Evolutionary conservation across 2,113 vertebrate genomes (phyloP).

Genomic region (Narcine bancroftii): DNA sequence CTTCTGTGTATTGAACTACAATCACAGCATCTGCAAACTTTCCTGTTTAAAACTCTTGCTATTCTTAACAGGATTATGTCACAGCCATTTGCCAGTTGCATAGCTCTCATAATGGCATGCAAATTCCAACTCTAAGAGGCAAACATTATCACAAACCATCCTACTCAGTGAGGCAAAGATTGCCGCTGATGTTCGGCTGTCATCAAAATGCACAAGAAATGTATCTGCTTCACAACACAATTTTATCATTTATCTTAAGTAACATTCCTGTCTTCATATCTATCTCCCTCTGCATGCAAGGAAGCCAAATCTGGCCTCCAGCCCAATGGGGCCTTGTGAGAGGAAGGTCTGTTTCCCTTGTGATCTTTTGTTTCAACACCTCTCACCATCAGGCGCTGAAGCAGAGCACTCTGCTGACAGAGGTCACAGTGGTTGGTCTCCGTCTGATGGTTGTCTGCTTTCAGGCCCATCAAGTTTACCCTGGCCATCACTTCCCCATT

Average conservation of each 20-base stretch:
- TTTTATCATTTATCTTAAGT: neutral
- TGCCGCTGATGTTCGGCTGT: neutral
- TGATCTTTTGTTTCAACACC: neutral
- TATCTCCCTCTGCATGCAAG: neutral
- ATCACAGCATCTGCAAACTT: no score
- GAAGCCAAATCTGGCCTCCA: neutral
- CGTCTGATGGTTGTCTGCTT: neutral
- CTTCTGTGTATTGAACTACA: no score
- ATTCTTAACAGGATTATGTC: conserved; percentile 15
- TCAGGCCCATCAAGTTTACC: no score
- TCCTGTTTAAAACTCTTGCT: no score
- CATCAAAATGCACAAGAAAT: neutral
- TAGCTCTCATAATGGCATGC: neutral
- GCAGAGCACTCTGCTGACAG: neutral
- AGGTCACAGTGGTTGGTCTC: neutral
- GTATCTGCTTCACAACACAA: neutral
- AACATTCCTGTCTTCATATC: neutral
- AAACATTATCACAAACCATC: neutral
- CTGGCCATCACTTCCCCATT: no score
- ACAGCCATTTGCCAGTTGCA: neutral
- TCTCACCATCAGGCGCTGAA: neutral
- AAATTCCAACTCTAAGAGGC: neutral
- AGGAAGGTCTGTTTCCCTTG: neutral
- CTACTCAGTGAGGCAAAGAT: neutral
- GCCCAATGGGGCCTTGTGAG: neutral